Conservation (phyloP, 2,113 vertebrate species). For the Tor tambroides region DNA sequence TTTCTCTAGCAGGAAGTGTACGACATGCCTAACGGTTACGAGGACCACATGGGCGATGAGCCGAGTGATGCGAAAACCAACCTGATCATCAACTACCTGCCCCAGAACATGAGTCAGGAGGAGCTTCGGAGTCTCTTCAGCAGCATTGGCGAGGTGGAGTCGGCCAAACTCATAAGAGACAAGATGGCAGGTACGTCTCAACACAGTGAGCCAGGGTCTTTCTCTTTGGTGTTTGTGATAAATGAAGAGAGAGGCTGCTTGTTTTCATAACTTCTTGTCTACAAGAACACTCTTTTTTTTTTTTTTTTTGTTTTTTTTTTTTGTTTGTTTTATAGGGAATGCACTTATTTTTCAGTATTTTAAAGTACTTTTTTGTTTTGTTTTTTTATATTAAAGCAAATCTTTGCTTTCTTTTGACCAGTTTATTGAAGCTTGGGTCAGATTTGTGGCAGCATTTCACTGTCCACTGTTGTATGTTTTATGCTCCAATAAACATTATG, state of each 20-base stretch:
- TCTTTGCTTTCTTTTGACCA: neutral
- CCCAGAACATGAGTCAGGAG: constrained; percentile 98
- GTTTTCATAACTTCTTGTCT: neutral
- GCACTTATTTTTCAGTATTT: neutral
- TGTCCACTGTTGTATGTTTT: constrained; percentile 17
- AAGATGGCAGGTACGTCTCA: constrained; percentile 91
- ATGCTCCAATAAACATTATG: neutral
- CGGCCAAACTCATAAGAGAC: constrained; percentile 95
- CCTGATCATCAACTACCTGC: constrained; percentile 97
- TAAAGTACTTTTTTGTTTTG: neutral
- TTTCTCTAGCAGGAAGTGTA: constrained; percentile 75
- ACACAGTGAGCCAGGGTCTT: constrained; percentile 7
- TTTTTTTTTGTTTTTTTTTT: neutral
- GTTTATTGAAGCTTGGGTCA: neutral
- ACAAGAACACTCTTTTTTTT: too few species aligned
- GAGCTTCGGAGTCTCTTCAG: constrained; percentile 94
- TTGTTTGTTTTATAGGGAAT: neutral
- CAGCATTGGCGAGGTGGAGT: constrained; percentile 94
- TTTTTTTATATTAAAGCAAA: neutral
- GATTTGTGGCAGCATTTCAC: constrained; percentile 14
- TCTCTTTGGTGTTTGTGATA: neutral
- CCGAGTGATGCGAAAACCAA: constrained; percentile 91
- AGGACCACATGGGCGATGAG: constrained; percentile 94
- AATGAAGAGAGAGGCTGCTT: neutral
- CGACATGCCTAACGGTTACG: constrained; percentile 90